Base-by-base conservation (phyloP, 2,797 vertebrate genomes). In the Gouania willdenowi region DNA sequence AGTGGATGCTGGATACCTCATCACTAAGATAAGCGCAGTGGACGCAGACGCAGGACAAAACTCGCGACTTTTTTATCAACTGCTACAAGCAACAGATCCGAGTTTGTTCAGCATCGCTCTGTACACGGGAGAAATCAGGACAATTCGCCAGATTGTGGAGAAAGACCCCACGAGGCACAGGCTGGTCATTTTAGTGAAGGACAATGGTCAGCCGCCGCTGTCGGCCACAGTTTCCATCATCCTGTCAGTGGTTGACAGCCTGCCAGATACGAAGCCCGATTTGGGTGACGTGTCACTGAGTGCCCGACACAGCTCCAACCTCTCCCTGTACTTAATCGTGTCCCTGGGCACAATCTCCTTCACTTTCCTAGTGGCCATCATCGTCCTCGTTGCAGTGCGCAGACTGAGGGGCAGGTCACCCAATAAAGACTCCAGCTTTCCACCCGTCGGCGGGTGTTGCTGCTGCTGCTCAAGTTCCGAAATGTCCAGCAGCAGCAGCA, bases 61-160 rank as follows among this genome's bases (percentile, higher is more conserved):
- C 81, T 80, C 88, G 15, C 92, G 92, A 80, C 88, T 97, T 1
- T 90, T 91, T 18, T 96, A 92, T 18, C 89, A 90, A 26, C 71
- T 93, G 5, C 66, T 79, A 38, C 89, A 91, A n/a, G 84, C 90
- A 1, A 92, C 92, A 0, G 92, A 94, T 35, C 67, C 78, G 3
- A 90, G 77, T 10, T 55, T 96, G 62, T 92, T 95, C 63, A 91
- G 86, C 12, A 32, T 96, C 5, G 91, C 89, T 0, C 79, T 92
- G 4, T 91, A 92, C 76, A 94, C 92, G 0, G 94, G 94, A 0
- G 92, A 96, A 67, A 88, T 95, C 69, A 91, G 92, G 77, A 94
- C 91, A 0, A 84, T 91, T 0, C 87, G 92, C 5, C 85, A 86
- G 42, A 75, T 94, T 24, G 71, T 74, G 44, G 91, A 91, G 37